Percentiles rank a stretch among this genome's conserved stretches.
Evolutionary conservation across 1,140 invertebrate species (phyloP).

Genomic region (Halictus rubicundus): DNA sequence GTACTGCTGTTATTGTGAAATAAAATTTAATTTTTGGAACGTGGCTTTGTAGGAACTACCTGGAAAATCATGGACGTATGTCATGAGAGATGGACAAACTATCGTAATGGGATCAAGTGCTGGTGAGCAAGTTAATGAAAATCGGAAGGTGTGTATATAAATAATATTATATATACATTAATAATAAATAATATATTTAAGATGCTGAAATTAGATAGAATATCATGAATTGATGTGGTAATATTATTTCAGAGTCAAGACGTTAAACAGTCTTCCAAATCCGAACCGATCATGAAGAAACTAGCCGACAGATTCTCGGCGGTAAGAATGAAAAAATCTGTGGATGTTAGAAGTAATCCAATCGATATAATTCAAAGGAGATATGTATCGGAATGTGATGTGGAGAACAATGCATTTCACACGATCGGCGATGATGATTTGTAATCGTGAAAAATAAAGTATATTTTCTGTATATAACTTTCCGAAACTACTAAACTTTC

Average conservation of each 20-base stretch:
- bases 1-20: slow-evolving; percentile 42
- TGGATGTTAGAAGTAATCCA: slow-evolving; percentile 71
- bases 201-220: background rate
- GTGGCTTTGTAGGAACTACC: slow-evolving; percentile 69
- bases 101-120: slow-evolving; percentile 68
- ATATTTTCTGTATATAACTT: slow-evolving; percentile 26
- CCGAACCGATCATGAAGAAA: slow-evolving; percentile 79
- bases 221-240: slow-evolving; percentile 3
- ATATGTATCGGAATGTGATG: slow-evolving; percentile 83
- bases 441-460: slow-evolving; percentile 74
- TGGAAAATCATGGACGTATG: slow-evolving; percentile 80
- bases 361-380: slow-evolving; percentile 83
- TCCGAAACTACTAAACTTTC: slow-evolving; percentile 30
- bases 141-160: slow-evolving; percentile 55
- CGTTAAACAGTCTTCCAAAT: slow-evolving; percentile 58
- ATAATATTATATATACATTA: too few relatives aligned
- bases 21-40: slow-evolving; percentile 61
- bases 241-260: slow-evolving; percentile 10
- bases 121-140: slow-evolving; percentile 64
- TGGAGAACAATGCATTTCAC: slow-evolving; percentile 94
- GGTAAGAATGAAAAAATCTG: slow-evolving; percentile 74
- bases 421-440: slow-evolving; percentile 95
- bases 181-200: background rate
- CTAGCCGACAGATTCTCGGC: slow-evolving; percentile 76
- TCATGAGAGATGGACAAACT: slow-evolving; percentile 82